Percentiles rank a stretch among this genome's conserved stretches.
Conservation (phyloP, 2,797 vertebrate species). For the Pelobates cultripes region DNA sequence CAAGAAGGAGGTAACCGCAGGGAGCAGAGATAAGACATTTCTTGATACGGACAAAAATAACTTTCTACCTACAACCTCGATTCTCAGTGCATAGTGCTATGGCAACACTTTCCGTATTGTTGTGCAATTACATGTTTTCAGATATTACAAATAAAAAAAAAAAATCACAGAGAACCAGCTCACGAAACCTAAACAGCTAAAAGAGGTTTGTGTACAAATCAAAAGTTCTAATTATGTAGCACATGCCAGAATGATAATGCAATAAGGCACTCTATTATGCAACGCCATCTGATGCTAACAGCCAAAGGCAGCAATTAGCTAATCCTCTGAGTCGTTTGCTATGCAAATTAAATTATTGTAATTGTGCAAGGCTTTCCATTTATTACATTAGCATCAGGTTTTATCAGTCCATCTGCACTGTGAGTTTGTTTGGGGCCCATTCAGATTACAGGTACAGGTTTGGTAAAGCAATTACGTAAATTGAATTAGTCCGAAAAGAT, state of each 20-base stretch:
- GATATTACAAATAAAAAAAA: constrained; percentile 42
- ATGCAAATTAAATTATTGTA: constrained; percentile 57
- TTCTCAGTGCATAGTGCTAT: constrained; percentile 53
- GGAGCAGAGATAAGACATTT: constrained; percentile 55
- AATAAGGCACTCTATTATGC: constrained; percentile 56
- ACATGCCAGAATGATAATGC: constrained; percentile 55
- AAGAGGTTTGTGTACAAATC: constrained; percentile 47
- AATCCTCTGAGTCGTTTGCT: constrained; percentile 56
- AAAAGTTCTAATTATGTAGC: constrained; percentile 56
- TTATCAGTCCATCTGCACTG: constrained; percentile 54
- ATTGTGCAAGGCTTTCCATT: constrained; percentile 55
- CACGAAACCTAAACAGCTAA: constrained; percentile 51
- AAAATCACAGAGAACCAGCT: constrained; percentile 31
- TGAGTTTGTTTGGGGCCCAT: constrained; percentile 43
- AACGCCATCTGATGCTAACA: constrained; percentile 55
- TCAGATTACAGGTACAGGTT: constrained; percentile 47
- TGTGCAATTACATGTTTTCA: constrained; percentile 54
- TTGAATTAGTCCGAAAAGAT: constrained; percentile 41
- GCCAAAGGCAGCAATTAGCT: constrained; percentile 57
- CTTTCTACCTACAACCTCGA: constrained; percentile 52
- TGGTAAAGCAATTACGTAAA: constrained; percentile 44
- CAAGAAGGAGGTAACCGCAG: constrained; percentile 51
- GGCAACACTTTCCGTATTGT: constrained; percentile 54
- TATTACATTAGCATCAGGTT: constrained; percentile 57
- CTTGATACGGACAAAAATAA: constrained; percentile 54